These are phyloP conservation scores for Byasa hedistus DNA, from an alignment of 2,888 invertebrate species.

Conservation along the genomic window DNA sequence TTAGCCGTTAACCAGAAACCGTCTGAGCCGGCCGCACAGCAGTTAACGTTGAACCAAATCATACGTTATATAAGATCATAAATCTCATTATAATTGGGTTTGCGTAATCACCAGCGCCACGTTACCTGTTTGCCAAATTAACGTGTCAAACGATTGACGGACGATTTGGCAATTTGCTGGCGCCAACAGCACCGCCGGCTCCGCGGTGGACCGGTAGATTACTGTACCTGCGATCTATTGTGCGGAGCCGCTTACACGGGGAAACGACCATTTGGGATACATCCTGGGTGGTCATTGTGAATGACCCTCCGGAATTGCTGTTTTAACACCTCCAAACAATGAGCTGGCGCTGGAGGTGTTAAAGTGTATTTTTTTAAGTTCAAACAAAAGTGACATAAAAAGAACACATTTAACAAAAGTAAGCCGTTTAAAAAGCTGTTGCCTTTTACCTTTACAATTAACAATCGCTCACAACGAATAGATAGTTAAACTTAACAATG, in stretches of 20 bases:
- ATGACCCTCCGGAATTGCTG: conserved; percentile 26
- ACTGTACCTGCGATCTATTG: conserved; percentile 33
- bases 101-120: conserved; percentile 9
- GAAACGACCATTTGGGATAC: conserved; percentile 25
- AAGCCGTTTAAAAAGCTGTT: too few relatives aligned
- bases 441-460: too few relatives aligned
- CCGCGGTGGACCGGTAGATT: conserved; percentile 35
- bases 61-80: conserved; percentile 11
- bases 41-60: conserved; percentile 3
- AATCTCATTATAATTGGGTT: conserved; percentile 25
- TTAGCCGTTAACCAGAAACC: too few relatives aligned
- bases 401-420: too few relatives aligned
- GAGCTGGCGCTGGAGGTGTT: conserved; percentile 11
- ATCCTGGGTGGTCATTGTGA: conserved; percentile 38
- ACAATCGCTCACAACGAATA: too few relatives aligned
- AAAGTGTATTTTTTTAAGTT: not conserved
- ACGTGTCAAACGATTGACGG: conserved; percentile 52
- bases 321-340: conserved; percentile 23
- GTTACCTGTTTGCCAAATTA: conserved; percentile 49
- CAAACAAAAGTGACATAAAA: too few relatives aligned
- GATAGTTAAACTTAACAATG: too few relatives aligned
- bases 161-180: conserved; percentile 44
- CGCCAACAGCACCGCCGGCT: conserved; percentile 39
- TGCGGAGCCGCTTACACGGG: conserved; percentile 27
- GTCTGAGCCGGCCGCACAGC: not conserved